A percentile compares a stretch with the other conserved stretches of the same genome.
Conservation (phyloP, 1,140 invertebrate species). For the Daktulosphaira vitifoliae region DNA sequence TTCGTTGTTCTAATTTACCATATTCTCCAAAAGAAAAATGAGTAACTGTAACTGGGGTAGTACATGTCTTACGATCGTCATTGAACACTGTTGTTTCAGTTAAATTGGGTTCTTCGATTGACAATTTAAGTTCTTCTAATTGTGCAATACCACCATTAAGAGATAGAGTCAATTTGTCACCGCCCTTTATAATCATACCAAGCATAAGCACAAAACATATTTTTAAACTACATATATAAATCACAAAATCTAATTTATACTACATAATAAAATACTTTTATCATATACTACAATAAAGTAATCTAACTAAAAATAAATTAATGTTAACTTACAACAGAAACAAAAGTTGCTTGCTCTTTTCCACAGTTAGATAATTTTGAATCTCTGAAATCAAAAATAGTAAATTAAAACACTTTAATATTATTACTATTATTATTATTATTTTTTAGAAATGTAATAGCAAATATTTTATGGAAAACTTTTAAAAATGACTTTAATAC, state of each 20-base stretch:
- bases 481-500: slow-evolving; percentile 35
- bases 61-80: slow-evolving; percentile 38
- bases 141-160: slow-evolving; percentile 38
- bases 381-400: slow-evolving; percentile 26
- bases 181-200: slow-evolving; percentile 49
- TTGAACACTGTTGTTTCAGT: slow-evolving; percentile 35
- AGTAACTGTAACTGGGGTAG: slow-evolving; percentile 49
- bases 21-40: slow-evolving; percentile 48
- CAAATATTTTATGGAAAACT: slow-evolving; percentile 36
- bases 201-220: slow-evolving; percentile 21
- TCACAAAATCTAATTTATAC: background rate
- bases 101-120: slow-evolving; percentile 29
- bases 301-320: slow-evolving; percentile 29
- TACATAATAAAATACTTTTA: background rate
- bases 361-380: slow-evolving; percentile 34
- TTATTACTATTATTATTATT: too few species aligned
- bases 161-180: slow-evolving; percentile 63
- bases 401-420: slow-evolving; percentile 38
- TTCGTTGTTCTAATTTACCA: slow-evolving; percentile 46
- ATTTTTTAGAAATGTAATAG: too few species aligned
- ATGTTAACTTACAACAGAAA: slow-evolving; percentile 59
- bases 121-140: slow-evolving; percentile 20
- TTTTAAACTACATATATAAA: slow-evolving; percentile 42
- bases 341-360: slow-evolving; percentile 57
- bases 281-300: background rate